Evolutionary conservation across 2,888 invertebrate species (phyloP).

Genomic region (Agrotis clavis): DNA sequence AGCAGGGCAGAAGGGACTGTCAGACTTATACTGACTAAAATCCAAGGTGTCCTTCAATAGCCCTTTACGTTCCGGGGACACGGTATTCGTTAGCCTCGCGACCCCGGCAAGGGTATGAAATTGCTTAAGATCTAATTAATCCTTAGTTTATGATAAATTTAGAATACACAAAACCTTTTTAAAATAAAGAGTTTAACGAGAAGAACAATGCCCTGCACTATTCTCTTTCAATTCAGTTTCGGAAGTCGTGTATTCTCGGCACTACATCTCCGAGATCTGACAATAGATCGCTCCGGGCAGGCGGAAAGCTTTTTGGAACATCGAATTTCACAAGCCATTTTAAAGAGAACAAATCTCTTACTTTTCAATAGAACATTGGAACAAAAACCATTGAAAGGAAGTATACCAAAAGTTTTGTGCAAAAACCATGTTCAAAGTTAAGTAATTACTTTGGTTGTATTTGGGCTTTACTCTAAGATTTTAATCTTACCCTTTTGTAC

Average conservation of each 20-base stretch:
- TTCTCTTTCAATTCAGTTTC: conserved; percentile 33
- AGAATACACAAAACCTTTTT: not conserved
- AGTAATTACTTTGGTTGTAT: conserved; percentile 42
- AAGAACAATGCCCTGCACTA: not conserved
- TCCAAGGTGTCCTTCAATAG: too few relatives aligned
- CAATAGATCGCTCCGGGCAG: conserved; percentile 47
- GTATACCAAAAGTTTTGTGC: conserved; percentile 35
- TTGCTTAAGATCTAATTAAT: too few relatives aligned
- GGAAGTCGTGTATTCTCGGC: conserved; percentile 25
- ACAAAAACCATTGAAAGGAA: conserved; percentile 27
- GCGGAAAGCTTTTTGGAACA: conserved; percentile 35
- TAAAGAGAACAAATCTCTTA: conserved; percentile 37
- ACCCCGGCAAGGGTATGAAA: too few relatives aligned
- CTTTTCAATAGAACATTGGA: conserved; percentile 38
- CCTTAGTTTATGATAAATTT: too few relatives aligned
- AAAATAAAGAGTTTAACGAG: not conserved
- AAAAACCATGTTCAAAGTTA: conserved; percentile 39
- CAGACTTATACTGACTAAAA: too few relatives aligned
- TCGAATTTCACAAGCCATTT: conserved; percentile 31
- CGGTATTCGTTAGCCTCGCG: too few relatives aligned
- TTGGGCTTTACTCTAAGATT: conserved; percentile 3
- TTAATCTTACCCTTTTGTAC: conserved; percentile 1
- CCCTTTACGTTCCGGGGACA: too few relatives aligned
- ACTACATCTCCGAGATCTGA: conserved; percentile 23
- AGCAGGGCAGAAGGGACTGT: too few relatives aligned